phyloP scores from a whole-genome alignment of 2,113 vertebrate species.

The Oncorhynchus kisutch region DNA sequence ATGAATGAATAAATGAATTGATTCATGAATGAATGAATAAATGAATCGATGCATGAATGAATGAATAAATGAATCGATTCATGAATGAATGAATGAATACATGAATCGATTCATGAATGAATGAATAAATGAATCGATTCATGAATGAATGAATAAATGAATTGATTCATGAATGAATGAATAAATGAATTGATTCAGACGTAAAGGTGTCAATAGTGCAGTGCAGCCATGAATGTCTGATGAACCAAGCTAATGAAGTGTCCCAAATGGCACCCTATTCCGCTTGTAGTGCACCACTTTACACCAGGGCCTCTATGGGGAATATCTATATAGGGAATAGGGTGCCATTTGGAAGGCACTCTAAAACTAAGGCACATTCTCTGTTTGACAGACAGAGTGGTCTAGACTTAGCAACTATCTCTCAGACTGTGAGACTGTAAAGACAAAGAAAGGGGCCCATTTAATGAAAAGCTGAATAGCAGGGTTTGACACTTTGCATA shows the following conservation, averaged over 20 bases:
- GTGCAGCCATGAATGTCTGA: neutral
- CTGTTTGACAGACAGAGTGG: neutral
- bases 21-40: neutral
- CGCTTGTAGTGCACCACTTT: too few species aligned
- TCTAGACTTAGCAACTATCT: neutral
- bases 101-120: neutral
- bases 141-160: neutral
- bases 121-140: too few species aligned
- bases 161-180: neutral
- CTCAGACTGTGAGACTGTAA: conserved; percentile 20
- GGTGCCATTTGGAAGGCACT: too few species aligned
- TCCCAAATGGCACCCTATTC: neutral
- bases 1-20: neutral
- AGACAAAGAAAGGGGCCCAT: neutral
- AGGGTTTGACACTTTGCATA: conserved; percentile 15
- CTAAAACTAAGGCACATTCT: neutral
- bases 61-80: neutral
- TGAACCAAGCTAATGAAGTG: neutral
- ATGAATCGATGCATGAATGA: neutral
- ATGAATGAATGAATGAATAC: neutral
- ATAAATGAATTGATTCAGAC: neutral
- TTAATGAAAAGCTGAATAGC: conserved; percentile 31
- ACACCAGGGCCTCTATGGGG: too few species aligned
- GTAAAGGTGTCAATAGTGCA: neutral
- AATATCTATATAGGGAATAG: too few species aligned